Conservation (phyloP, 2,113 vertebrate species). For the Nothocercus nigrocapillus region DNA sequence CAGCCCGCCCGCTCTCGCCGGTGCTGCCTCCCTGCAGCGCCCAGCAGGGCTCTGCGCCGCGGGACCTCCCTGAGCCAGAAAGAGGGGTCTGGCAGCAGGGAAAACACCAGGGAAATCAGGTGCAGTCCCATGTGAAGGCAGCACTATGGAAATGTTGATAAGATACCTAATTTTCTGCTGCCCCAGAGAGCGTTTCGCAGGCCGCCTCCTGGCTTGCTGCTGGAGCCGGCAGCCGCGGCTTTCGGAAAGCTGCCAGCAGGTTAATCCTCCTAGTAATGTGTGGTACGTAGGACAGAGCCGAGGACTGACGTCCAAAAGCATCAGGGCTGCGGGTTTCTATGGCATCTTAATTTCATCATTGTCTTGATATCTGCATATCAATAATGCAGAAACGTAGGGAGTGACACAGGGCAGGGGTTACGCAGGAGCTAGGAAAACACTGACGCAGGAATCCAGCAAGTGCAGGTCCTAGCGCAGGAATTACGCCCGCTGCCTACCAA, state of each 20-base stretch:
- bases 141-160: neutral
- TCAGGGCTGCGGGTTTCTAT: neutral
- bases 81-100: neutral
- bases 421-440: neutral
- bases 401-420: constrained; percentile 29
- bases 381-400: neutral
- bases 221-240: neutral
- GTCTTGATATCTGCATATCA: constrained; percentile 40
- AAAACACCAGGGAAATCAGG: neutral
- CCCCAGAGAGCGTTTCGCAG: fast-evolving
- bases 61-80: neutral
- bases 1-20: neutral
- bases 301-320: neutral
- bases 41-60: neutral
- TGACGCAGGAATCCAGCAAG: neutral
- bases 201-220: neutral
- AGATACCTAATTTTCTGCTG: neutral
- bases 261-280: constrained; percentile 21
- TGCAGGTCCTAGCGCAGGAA: neutral
- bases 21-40: neutral
- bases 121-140: neutral
- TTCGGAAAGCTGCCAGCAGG: constrained; percentile 7
- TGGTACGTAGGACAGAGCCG: neutral
- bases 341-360: constrained; percentile 37
- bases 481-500: neutral